Percentiles rank a stretch among this genome's conserved stretches.
Conservation (phyloP, 2,888 invertebrate species). For the Cecidostiba fungosa region DNA sequence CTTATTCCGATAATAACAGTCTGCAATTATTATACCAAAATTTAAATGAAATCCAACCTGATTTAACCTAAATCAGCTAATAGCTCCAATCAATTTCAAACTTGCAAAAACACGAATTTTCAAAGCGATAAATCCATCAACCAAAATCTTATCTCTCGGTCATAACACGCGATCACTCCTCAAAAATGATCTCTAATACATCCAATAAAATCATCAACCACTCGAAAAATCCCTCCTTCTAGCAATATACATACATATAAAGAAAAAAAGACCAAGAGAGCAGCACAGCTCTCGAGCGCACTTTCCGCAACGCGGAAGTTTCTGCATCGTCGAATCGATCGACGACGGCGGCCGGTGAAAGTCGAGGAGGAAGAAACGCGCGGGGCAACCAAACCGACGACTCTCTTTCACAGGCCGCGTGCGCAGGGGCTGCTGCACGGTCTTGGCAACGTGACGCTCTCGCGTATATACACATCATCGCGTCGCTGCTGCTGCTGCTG, state of each 20-base stretch:
- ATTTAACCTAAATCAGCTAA: too few relatives aligned
- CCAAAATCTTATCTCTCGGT: too few relatives aligned
- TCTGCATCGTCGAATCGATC: conserved; percentile 55
- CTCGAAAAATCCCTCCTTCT: not conserved
- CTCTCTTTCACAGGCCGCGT: conserved; percentile 38
- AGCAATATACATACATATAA: not conserved
- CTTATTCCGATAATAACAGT: too few relatives aligned
- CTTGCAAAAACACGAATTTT: too few relatives aligned
- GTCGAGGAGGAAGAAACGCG: conserved; percentile 50
- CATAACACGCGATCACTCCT: too few relatives aligned
- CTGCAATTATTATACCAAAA: too few relatives aligned
- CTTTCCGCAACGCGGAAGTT: conserved; percentile 55
- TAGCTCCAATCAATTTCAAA: too few relatives aligned
- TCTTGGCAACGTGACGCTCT: conserved; percentile 62
- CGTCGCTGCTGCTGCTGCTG: too few relatives aligned
- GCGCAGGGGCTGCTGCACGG: conserved; percentile 38
- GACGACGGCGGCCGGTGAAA: conserved; percentile 47
- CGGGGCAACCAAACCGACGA: not conserved
- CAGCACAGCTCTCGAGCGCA: not conserved
- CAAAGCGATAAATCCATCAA: not conserved
- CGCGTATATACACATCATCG: not conserved
- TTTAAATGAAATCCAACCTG: too few relatives aligned
- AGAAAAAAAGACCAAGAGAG: not conserved
- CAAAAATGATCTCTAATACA: too few relatives aligned
- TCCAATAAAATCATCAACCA: not conserved